Conservation (phyloP, 2,113 vertebrate genomes). For the Trachemys scripta region DNA sequence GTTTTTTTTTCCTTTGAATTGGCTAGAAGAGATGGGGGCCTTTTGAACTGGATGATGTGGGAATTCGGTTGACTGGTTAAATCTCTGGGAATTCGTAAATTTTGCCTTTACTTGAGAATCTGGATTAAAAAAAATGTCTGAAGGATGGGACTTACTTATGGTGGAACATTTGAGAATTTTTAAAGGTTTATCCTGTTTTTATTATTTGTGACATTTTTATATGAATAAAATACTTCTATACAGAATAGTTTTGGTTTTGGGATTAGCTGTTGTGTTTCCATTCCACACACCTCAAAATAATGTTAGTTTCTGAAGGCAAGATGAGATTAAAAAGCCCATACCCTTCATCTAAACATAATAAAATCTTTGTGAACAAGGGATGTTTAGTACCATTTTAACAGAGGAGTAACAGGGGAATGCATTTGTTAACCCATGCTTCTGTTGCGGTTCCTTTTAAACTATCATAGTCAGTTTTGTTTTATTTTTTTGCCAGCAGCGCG, state of each 20-base stretch:
- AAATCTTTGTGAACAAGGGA: neutral
- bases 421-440: too few relatives aligned
- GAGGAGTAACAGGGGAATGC: neutral
- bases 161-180: neutral
- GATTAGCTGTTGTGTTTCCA: neutral
- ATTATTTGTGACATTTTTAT: neutral
- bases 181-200: neutral
- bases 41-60: neutral
- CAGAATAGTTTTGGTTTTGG: neutral
- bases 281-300: constrained; percentile 4
- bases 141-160: neutral
- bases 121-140: neutral
- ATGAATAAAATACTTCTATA: neutral
- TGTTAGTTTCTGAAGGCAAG: constrained; percentile 1
- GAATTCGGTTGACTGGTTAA: neutral
- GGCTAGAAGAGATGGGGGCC: neutral
- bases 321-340: neutral
- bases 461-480: too few relatives aligned
- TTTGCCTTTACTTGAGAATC: neutral
- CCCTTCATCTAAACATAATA: neutral
- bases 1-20: neutral
- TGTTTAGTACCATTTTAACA: neutral
- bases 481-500: too few relatives aligned
- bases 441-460: too few relatives aligned
- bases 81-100: neutral